A percentile compares a stretch with the other conserved stretches of the same genome.
Conservation (phyloP, 1,140 invertebrate genomes). For the Elymnias hypermnestra region DNA sequence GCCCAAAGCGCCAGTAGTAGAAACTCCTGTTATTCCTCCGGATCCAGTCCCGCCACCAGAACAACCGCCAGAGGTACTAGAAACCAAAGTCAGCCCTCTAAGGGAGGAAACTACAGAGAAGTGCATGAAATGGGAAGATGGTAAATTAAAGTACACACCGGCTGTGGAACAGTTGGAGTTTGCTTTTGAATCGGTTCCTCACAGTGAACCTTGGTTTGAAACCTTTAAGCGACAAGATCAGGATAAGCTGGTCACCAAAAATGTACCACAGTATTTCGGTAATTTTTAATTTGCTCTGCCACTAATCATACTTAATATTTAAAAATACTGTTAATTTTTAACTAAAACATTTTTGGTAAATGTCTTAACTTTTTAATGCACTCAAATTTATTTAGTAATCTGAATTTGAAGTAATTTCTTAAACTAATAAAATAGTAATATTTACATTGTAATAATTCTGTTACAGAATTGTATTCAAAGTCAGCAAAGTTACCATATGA, state of each 20-base stretch:
- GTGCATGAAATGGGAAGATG: conserved; percentile 66
- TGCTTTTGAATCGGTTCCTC: conserved; percentile 85
- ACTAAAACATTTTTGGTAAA: too few species aligned
- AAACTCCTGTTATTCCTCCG: conserved; percentile 21
- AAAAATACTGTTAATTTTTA: too few species aligned
- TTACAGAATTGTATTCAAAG: conserved; percentile 70
- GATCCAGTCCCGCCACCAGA: conserved; percentile 20
- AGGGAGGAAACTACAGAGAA: conserved; percentile 46
- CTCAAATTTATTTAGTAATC: too few species aligned
- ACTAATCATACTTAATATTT: neutral
- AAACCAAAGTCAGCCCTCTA: conserved; percentile 40
- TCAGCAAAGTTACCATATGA: conserved; percentile 87
- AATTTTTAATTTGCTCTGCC: conserved; percentile 22
- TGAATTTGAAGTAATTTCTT: too few species aligned
- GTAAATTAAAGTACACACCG: conserved; percentile 73
- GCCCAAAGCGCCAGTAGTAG: conserved; percentile 19
- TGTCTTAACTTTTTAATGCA: too few species aligned
- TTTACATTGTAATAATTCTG: too few species aligned
- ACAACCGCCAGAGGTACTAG: conserved; percentile 14
- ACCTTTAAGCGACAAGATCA: conserved; percentile 86
- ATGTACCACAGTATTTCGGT: conserved; percentile 70
- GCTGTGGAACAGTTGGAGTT: conserved; percentile 82
- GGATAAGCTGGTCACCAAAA: conserved; percentile 77
- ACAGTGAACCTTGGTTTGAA: conserved; percentile 85
- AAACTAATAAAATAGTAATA: too few species aligned